Percentiles rank a stretch among this genome's conserved stretches.
phyloP scores from a whole-genome alignment of 2,888 invertebrate species.

The Chydorus sphaericus region DNA sequence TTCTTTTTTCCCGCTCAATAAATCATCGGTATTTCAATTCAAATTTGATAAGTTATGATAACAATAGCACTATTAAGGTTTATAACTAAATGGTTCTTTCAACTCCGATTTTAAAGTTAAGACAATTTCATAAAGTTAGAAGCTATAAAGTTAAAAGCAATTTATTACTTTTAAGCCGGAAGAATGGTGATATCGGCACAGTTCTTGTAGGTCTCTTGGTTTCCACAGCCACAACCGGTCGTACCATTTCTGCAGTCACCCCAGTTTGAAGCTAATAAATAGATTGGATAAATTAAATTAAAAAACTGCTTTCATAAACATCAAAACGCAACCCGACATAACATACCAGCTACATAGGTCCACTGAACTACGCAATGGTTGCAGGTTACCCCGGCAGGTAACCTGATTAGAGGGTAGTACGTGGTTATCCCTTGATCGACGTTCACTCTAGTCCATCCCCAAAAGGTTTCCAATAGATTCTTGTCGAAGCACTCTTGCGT shows the following conservation, averaged over 20 bases:
- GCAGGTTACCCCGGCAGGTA: constrained; percentile 36
- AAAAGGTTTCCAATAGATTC: constrained; percentile 19
- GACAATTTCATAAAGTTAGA: no score
- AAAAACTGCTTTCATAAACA: no score
- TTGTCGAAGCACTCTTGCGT: constrained; percentile 37
- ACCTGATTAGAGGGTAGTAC: constrained; percentile 23
- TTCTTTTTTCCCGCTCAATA: no score
- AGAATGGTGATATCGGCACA: constrained; percentile 4
- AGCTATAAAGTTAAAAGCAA: no score
- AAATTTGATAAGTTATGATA: no score
- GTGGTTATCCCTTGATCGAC: constrained; percentile 12
- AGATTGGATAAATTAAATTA: no score
- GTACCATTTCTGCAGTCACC: neutral
- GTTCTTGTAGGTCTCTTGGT: constrained; percentile 2
- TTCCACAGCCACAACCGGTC: neutral
- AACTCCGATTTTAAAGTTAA: no score
- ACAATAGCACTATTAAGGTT: no score
- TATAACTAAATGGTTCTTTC: no score
- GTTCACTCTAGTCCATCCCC: neutral
- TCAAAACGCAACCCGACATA: no score
- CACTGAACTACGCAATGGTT: constrained; percentile 40
- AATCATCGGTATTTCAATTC: no score
- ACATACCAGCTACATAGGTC: constrained; percentile 35
- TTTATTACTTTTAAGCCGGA: neutral
- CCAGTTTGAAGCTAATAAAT: no score